Conservation (phyloP, 1,140 invertebrate species). For the Musca vetustissima region DNA sequence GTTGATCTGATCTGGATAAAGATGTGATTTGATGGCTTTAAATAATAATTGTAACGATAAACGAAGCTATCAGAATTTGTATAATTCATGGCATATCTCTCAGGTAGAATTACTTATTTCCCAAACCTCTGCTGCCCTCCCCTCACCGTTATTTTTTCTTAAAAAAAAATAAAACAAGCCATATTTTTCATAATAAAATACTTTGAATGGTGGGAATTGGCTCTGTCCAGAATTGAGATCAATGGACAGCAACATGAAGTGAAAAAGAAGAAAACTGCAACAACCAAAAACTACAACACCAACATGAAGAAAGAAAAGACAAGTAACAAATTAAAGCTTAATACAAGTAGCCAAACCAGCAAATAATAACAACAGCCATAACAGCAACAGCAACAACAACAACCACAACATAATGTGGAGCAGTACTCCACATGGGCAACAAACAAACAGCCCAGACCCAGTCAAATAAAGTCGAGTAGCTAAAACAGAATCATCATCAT, state of each 20-base stretch:
- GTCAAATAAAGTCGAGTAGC: conserved; percentile 15
- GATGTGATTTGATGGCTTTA: too few relatives aligned
- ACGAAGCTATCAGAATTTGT: too few relatives aligned
- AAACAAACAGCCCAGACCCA: background rate
- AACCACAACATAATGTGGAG: too few relatives aligned
- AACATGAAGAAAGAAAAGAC: background rate
- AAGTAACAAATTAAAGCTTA: conserved; percentile 23
- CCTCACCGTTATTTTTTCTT: too few relatives aligned
- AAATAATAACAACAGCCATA: background rate
- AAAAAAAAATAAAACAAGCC: too few relatives aligned
- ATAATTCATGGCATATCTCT: too few relatives aligned
- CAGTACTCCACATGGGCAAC: background rate
- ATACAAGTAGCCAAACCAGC: conserved; percentile 18
- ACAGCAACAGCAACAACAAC: background rate
- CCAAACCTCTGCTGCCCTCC: too few relatives aligned
- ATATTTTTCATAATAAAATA: too few relatives aligned
- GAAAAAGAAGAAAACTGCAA: background rate
- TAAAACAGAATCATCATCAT: conserved; percentile 21
- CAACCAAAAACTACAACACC: background rate
- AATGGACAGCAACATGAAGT: conserved; percentile 13
- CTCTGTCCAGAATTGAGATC: conserved; percentile 2
- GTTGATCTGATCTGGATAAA: too few relatives aligned
- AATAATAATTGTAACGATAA: too few relatives aligned
- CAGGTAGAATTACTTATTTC: too few relatives aligned
- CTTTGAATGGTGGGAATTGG: too few relatives aligned